A percentile compares a stretch with the other conserved stretches of the same genome.
Conservation (phyloP, 1,140 invertebrate genomes). For the Heliconius hermathena region DNA sequence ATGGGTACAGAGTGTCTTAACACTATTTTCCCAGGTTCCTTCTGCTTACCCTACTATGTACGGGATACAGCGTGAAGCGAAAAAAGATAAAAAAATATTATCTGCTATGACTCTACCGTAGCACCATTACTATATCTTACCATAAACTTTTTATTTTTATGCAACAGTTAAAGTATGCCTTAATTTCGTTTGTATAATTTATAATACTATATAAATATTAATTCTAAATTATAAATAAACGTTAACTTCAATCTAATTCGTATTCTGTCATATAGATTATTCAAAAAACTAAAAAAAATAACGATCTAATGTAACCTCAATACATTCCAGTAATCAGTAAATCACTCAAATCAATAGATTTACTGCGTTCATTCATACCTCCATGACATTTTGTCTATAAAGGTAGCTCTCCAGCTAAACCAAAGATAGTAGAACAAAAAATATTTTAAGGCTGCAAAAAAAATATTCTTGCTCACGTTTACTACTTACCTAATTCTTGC, state of each 20-base stretch:
- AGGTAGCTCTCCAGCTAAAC: not conserved
- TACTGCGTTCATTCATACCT: conserved; percentile 31
- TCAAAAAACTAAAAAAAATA: not conserved
- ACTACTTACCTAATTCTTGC: too few relatives aligned
- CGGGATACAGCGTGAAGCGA: too few relatives aligned
- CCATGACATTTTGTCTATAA: conserved; percentile 19
- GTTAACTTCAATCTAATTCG: not conserved
- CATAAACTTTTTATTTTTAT: too few relatives aligned
- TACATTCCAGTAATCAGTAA: conserved; percentile 30
- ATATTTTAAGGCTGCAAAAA: too few relatives aligned
- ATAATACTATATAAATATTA: not conserved
- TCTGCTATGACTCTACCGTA: too few relatives aligned
- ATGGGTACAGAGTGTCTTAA: too few relatives aligned
- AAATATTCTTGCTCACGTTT: too few relatives aligned
- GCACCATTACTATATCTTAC: too few relatives aligned
- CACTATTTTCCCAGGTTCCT: too few relatives aligned
- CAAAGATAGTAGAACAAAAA: not conserved
- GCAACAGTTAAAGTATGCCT: not conserved
- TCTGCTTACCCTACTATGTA: too few relatives aligned
- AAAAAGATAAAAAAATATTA: too few relatives aligned
- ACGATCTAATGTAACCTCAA: conserved; percentile 15
- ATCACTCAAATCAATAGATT: conserved; percentile 27
- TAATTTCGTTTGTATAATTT: not conserved
- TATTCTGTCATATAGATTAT: not conserved
- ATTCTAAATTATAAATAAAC: not conserved